A percentile compares a stretch with the other conserved stretches of the same genome.
Conservation (phyloP, 2,113 vertebrate species). For the Rousettus leschenaultii region DNA sequence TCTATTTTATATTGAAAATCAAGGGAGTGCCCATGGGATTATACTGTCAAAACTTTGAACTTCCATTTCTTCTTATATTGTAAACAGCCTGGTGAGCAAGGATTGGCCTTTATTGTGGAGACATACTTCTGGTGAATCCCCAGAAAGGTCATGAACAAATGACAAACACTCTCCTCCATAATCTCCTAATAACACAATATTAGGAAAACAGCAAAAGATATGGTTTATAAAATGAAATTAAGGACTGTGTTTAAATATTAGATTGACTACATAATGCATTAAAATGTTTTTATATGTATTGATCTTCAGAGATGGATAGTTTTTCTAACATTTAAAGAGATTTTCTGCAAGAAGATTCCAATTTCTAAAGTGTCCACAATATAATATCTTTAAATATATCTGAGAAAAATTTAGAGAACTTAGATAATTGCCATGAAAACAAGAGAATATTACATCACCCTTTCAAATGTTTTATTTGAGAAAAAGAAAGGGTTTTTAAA, state of each 20-base stretch:
- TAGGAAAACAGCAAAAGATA: slow-evolving; percentile 12
- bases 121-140: background rate
- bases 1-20: background rate
- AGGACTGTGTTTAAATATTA: slow-evolving; percentile 43
- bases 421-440: background rate
- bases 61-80: background rate
- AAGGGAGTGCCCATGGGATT: background rate
- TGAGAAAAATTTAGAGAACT: background rate
- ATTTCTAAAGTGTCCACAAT: background rate
- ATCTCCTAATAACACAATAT: slow-evolving; percentile 36
- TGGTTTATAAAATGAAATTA: background rate
- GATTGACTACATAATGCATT: slow-evolving; percentile 12
- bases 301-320: background rate
- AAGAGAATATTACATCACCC: background rate
- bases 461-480: background rate
- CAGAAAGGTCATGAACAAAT: slow-evolving; percentile 52
- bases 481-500: background rate
- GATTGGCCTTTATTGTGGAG: background rate
- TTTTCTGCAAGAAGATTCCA: background rate
- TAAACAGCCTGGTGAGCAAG: background rate
- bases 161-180: background rate
- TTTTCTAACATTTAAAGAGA: slow-evolving; percentile 44
- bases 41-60: background rate
- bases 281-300: slow-evolving; percentile 41
- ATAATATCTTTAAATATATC: background rate